Evolutionary conservation across 2,113 vertebrate genomes (phyloP).

Genomic region (Bombycilla garrulus): DNA sequence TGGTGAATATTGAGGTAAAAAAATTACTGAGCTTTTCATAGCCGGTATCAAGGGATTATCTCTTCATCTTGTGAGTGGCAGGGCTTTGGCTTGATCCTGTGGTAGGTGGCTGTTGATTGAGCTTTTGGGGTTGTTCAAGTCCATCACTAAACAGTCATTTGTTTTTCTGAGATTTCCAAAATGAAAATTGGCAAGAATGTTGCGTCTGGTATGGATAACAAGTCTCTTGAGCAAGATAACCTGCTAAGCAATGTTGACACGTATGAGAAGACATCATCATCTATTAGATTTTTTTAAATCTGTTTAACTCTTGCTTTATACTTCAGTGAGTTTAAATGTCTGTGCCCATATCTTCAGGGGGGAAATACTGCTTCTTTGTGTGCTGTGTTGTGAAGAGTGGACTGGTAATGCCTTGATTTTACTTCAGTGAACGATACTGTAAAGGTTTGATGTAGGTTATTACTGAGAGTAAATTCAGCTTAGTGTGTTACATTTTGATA

Average conservation of each 20-base stretch:
- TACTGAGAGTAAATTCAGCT: not conserved
- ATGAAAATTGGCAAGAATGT: not conserved
- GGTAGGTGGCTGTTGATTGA: not conserved
- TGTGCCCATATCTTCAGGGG: not conserved
- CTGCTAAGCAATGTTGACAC: not conserved
- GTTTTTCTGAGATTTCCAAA: not conserved
- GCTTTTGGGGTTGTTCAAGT: not conserved
- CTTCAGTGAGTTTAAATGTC: not conserved
- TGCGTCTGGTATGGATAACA: not conserved
- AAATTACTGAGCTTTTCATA: not conserved
- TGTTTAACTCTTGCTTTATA: not conserved
- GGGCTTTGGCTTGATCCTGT: not conserved
- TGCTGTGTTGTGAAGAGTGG: not conserved
- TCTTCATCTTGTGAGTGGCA: not conserved
- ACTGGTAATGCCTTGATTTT: not conserved
- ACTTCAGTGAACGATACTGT: not conserved
- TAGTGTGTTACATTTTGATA: not conserved
- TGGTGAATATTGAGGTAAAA: not conserved
- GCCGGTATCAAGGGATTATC: not conserved
- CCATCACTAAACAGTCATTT: not conserved
- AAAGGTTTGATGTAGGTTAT: not conserved
- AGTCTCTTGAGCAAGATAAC: not conserved
- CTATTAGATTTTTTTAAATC: not conserved
- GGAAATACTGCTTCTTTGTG: not conserved
- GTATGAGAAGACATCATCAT: not conserved